phyloP scores from a whole-genome alignment of 2,113 vertebrate genomes.

The Corvus cornix region DNA sequence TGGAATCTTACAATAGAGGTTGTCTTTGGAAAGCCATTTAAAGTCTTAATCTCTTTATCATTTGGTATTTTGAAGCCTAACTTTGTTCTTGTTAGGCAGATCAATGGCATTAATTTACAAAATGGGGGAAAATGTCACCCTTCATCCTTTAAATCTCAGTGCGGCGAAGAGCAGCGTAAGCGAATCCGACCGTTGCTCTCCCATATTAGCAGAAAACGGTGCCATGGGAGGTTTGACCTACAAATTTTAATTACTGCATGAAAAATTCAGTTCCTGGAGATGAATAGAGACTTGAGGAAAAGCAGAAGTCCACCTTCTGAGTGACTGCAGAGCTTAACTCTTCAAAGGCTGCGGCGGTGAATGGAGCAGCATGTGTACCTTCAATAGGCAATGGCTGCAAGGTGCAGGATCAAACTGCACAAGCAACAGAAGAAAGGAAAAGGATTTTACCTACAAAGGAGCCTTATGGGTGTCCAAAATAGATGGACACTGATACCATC shows the following conservation, averaged over 20 bases:
- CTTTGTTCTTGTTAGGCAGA: conserved; percentile 96
- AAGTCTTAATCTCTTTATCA: conserved; percentile 97
- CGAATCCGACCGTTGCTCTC: conserved; percentile 78
- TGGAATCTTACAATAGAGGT: conserved; percentile 86
- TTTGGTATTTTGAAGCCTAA: conserved; percentile 96
- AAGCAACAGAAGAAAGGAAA: background rate
- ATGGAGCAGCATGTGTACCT: conserved; percentile 5
- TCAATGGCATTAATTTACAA: conserved; percentile 98
- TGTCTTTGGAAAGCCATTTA: conserved; percentile 94
- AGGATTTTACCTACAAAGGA: conserved; percentile 11
- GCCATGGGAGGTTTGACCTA: conserved; percentile 94
- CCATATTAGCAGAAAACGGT: conserved; percentile 85
- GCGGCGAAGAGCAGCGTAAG: conserved; percentile 80
- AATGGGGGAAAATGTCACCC: conserved; percentile 95
- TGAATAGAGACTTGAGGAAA: conserved; percentile 79
- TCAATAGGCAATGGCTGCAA: conserved; percentile 8
- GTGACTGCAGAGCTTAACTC: conserved; percentile 69
- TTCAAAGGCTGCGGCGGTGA: conserved; percentile 49
- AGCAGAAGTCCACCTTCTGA: conserved; percentile 71
- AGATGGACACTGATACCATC: background rate
- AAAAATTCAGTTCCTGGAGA: conserved; percentile 89
- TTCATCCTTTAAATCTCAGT: conserved; percentile 91
- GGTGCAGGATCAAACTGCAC: conserved; percentile 19
- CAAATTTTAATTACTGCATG: conserved; percentile 97
- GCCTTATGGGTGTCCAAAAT: background rate